A percentile compares a stretch with the other conserved stretches of the same genome.
Evolutionary conservation across 1,140 invertebrate genomes (phyloP).

Genomic region (Papilio aristodemus): DNA sequence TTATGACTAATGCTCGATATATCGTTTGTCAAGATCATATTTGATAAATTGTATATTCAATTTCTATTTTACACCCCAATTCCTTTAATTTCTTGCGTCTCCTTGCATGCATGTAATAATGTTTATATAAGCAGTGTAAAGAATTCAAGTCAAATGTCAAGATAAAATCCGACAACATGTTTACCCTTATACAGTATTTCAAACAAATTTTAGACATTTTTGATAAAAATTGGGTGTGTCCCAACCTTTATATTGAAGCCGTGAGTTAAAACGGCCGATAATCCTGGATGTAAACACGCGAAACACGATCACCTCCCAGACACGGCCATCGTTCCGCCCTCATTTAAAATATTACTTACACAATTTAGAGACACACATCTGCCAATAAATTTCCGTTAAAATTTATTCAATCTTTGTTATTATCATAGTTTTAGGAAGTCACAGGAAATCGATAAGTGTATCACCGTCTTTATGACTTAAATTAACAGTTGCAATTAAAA

Average conservation of each 20-base stretch:
- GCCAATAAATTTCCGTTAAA: background rate
- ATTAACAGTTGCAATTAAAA: background rate
- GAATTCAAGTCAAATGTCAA: too few species aligned
- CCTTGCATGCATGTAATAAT: too few species aligned
- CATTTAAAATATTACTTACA: constrained; percentile 37
- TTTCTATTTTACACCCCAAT: too few species aligned
- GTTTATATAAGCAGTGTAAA: too few species aligned
- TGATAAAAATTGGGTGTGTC: constrained; percentile 41
- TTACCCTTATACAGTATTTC: constrained; percentile 1
- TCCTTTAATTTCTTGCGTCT: too few species aligned
- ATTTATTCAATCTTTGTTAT: background rate
- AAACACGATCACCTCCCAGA: constrained; percentile 74
- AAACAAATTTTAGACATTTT: constrained; percentile 22
- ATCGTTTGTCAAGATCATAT: too few species aligned
- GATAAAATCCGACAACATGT: too few species aligned
- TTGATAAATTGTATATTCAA: too few species aligned
- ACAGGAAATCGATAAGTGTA: background rate
- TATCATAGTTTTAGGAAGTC: background rate
- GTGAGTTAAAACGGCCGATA: constrained; percentile 75
- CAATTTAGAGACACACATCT: constrained; percentile 16
- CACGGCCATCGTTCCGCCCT: constrained; percentile 36
- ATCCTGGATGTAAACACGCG: constrained; percentile 78
- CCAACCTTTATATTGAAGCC: constrained; percentile 52
- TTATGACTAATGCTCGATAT: too few species aligned
- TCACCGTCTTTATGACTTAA: background rate